Evolutionary conservation across 2,888 invertebrate genomes (phyloP), one percentile per base, ranked within the genome.

Genomic region (Drosophila limbata): DNA sequence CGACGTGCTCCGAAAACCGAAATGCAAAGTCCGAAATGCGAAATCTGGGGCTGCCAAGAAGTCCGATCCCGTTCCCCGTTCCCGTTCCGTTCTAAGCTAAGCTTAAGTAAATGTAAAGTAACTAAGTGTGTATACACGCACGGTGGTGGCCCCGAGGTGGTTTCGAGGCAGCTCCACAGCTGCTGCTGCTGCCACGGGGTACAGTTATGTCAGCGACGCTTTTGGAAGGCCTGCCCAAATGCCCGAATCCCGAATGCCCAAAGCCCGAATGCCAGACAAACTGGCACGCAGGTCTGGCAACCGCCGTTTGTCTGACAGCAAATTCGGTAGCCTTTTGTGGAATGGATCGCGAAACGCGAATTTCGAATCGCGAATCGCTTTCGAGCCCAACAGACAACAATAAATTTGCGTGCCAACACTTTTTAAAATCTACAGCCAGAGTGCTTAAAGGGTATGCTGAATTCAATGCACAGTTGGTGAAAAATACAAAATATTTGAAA

Each of bases 391-490:
- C 76, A 68, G 79, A 87, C 84, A 84, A 84, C 89, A 88, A 86
- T 85, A 88, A 86, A 88, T 86, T 89, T 86, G 86, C 85, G 89
- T 85, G 85, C 88, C 89, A 84, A 84, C 88, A 89, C 89, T 88
- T 84, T 81, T 78, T 82, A 42, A n/a, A 39, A 15, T 25, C 11
- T 15, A 9, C 35, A 52, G 17, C 15, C 31, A 40, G 35, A 21
- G 39, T 21, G n/a, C 10, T 13, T 15, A 9, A 28, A 48, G 69
- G 73, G 76, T 75, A 76, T 51, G n/a, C 19, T 10, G 19, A 44
- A 31, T 55, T 28, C 21, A 11, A 56, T 25, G 17, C 4, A 8
- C 21, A 21, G 3, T 44, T 55, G 33, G 55, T 13, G 25, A 21
- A 6, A 13, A 10, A 2, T 9, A 25, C 2, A 21, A 13, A 21